A percentile compares a stretch with the other conserved stretches of the same genome.
Conservation (phyloP, 2,888 invertebrate genomes). For the Frankliniella intonsa region DNA sequence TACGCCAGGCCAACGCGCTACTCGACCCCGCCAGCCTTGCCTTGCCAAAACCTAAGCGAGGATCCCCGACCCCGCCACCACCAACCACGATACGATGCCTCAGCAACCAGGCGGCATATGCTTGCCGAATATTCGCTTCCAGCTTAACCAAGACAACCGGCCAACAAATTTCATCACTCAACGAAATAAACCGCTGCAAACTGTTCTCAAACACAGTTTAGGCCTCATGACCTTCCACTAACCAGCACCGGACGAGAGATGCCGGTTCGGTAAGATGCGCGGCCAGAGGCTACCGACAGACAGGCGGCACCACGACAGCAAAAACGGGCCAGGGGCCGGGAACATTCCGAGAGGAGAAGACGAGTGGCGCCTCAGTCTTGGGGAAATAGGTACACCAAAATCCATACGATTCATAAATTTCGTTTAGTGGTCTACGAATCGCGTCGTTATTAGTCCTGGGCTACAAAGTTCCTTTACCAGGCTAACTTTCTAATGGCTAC, state of each 20-base stretch:
- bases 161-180: too few species aligned
- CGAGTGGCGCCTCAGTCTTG: too few species aligned
- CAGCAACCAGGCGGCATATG: neutral
- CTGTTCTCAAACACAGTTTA: neutral
- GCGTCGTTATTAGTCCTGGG: neutral
- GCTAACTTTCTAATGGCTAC: constrained; percentile 23
- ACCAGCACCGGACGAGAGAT: neutral
- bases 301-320: neutral
- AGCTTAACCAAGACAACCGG: neutral
- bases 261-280: neutral
- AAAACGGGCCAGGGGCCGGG: neutral
- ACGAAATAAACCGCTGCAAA: too few species aligned
- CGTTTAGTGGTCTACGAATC: too few species aligned
- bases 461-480: neutral
- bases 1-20: neutral
- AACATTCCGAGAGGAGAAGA: too few species aligned
- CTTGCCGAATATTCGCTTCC: neutral
- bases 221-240: constrained; percentile 6
- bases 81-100: neutral
- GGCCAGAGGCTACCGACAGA: neutral
- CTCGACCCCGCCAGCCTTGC: neutral
- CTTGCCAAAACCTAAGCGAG: too few species aligned
- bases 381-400: too few species aligned
- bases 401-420: neutral
- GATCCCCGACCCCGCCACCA: too few species aligned